Base-by-base conservation (phyloP, 1,140 invertebrate species). In the Proales similis region DNA sequence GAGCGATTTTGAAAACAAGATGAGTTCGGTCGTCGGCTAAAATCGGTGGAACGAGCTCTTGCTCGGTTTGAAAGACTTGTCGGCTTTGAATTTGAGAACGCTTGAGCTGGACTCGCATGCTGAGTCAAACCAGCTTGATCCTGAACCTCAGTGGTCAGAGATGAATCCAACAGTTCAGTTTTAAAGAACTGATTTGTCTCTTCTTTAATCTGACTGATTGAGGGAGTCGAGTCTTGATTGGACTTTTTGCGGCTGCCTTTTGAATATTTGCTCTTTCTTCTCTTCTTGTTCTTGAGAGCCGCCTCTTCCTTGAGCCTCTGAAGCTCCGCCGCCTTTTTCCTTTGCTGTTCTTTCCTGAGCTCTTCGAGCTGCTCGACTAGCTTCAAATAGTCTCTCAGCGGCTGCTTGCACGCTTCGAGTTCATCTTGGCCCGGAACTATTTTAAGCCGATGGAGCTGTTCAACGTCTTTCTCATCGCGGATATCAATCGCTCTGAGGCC, bases 401-500 rank as follows among this genome's bases (percentile, higher is more conserved):
- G 6, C 4, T 0, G 27, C 32, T 57, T 57, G 20, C 51, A 42
- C 30, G 39, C 51, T 2, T 42, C 51, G 14, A 57, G 9, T 9
- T 20, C 12, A n/a, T 46, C 14, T 5, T 5, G 4, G 27, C 43
- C 43, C 24, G 24, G 24, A 12, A 17, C 11, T 19, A 46, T 19
- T 46, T 46, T 20, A 5, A 17, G 24, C 14, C 24, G n/a, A 46
- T 3, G 24, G 27, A 42, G 22, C 39, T 42, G 14, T 42, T 57
- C 17, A 26, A n/a, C n/a, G n/a, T 39, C 17, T 20, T 57, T 14
- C 9, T 30, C 22, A 7, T 26, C 12, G 2, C 45, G n/a, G 20
- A 57, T 42, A 17, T 57, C 51, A 42, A 39, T 42, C 4, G 51
- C 36, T 26, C 51, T 57, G 2, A 57, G 33, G 19, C 51, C 51